Evolutionary conservation across 2,113 vertebrate species (phyloP).

Genomic region (Noturus placidus): DNA sequence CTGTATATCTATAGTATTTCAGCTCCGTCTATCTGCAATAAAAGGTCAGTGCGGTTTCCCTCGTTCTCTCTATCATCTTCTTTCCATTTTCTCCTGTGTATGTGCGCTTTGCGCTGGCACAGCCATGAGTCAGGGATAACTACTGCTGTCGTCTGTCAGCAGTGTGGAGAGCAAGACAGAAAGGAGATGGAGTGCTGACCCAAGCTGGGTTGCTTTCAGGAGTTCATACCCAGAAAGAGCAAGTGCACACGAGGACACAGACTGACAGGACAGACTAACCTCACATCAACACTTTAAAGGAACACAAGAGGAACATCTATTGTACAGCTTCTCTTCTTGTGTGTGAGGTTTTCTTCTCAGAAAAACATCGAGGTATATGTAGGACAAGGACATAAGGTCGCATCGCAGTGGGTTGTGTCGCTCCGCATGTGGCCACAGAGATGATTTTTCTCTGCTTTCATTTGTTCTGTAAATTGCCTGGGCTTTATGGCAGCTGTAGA

Average conservation of each 20-base stretch:
- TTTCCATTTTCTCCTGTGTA: constrained; percentile 30
- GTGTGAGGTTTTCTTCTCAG: not conserved
- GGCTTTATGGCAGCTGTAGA: constrained; percentile 26
- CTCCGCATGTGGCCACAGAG: not conserved
- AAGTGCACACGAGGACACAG: not conserved
- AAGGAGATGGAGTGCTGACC: constrained; percentile 41
- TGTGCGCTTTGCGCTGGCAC: constrained; percentile 15
- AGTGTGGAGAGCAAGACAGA: constrained; percentile 54
- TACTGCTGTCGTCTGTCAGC: constrained; percentile 63
- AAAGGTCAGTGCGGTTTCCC: constrained; percentile 63
- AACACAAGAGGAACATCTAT: constrained; percentile 4
- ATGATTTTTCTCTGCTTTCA: constrained; percentile 30
- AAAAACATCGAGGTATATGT: constrained; percentile 1
- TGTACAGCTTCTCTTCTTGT: not conserved
- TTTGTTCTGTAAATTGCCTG: constrained; percentile 27
- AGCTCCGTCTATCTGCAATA: constrained; percentile 55
- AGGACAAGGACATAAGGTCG: constrained; percentile 40
- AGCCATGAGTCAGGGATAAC: constrained; percentile 53
- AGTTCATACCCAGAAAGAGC: constrained; percentile 39
- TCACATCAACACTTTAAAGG: constrained; percentile 22
- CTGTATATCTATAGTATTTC: constrained; percentile 58
- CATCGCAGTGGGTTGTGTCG: not conserved
- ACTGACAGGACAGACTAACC: constrained; percentile 18
- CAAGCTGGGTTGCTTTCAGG: constrained; percentile 53
- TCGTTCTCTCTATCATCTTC: not conserved